Conservation (phyloP, 2,113 vertebrate species). For the Peromyscus polionotus region DNA sequence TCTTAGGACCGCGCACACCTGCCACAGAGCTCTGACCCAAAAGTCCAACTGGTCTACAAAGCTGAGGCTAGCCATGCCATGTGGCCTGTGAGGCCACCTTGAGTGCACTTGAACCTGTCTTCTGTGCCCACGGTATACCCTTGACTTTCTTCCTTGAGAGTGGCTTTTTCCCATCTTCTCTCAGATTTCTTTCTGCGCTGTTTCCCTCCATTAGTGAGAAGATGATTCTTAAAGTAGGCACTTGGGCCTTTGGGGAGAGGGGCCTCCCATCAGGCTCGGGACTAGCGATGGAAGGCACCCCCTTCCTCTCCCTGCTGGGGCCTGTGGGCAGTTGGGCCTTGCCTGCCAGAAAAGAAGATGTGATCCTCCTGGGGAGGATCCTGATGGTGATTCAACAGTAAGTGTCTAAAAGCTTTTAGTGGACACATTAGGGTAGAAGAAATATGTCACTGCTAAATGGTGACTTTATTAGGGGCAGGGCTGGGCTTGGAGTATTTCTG, state of each 20-base stretch:
- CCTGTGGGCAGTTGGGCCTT: neutral
- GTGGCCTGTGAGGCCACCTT: neutral
- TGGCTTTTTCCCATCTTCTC: neutral
- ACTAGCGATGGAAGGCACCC: neutral
- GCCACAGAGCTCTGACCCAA: neutral
- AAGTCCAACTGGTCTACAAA: neutral
- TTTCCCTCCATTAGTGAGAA: neutral
- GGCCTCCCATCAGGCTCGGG: neutral
- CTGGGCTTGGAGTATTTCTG: neutral
- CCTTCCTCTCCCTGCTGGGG: neutral
- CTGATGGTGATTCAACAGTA: neutral
- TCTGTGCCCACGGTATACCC: neutral
- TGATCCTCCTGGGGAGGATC: neutral
- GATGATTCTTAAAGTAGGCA: neutral
- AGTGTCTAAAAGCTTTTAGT: conserved; percentile 60
- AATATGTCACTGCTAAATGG: conserved; percentile 16
- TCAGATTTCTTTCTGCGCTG: neutral
- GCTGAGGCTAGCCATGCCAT: neutral
- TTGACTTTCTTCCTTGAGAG: neutral
- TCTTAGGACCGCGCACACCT: neutral
- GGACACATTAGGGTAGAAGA: neutral
- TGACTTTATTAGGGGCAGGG: conserved; percentile 41
- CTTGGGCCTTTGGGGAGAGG: neutral
- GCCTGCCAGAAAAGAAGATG: neutral
- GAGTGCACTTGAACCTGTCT: neutral